A percentile compares a stretch with the other conserved stretches of the same genome.
Conservation (phyloP, 2,113 vertebrate genomes). For the Aptenodytes forsteri region DNA sequence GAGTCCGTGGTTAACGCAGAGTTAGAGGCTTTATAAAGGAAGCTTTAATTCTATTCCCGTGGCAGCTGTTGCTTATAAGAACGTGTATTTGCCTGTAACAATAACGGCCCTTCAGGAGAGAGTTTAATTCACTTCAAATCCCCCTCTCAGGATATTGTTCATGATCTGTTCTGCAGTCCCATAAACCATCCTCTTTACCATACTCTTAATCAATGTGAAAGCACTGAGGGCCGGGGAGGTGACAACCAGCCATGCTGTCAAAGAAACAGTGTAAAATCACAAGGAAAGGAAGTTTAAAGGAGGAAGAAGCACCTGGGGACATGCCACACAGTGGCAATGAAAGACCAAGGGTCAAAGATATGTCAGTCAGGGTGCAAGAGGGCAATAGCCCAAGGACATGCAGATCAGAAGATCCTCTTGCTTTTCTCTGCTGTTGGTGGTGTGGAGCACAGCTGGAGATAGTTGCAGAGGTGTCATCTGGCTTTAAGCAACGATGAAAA, state of each 20-base stretch:
- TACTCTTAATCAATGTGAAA: neutral
- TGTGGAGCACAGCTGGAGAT: neutral
- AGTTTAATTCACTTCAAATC: slow-evolving; percentile 16
- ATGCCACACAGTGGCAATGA: slow-evolving; percentile 42
- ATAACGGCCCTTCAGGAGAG: neutral
- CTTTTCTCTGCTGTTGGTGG: neutral
- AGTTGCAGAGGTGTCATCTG: neutral
- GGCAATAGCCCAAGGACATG: neutral
- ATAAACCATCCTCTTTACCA: neutral
- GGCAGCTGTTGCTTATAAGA: neutral
- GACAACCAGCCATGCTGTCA: neutral
- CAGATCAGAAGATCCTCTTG: neutral
- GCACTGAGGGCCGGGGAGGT: neutral
- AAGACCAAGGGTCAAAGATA: neutral
- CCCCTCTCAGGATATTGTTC: neutral
- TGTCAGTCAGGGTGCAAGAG: neutral
- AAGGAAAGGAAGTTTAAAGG: neutral
- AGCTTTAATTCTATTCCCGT: neutral
- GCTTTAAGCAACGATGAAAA: neutral
- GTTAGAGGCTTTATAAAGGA: slow-evolving; percentile 18
- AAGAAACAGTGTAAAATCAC: neutral
- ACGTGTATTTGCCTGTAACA: neutral
- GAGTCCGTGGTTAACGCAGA: neutral
- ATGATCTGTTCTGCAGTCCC: neutral
- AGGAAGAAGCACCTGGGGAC: neutral